Evolutionary conservation across 2,888 invertebrate species (phyloP).

Genomic region (Bhutanitis thaidina): DNA sequence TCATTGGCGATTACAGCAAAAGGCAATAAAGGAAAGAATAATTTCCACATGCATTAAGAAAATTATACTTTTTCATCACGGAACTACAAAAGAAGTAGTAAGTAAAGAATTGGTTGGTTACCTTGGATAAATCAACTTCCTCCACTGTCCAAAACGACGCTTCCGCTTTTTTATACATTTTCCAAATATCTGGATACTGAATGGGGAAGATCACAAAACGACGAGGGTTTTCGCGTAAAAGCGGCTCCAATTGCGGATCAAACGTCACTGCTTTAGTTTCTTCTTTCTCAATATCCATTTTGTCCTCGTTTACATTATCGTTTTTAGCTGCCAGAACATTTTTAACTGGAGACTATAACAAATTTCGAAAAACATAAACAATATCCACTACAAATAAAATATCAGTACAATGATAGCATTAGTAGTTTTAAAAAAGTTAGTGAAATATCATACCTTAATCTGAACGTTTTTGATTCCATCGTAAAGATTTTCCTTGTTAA

Average conservation of each 20-base stretch:
- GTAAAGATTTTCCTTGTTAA: slow-evolving; percentile 65
- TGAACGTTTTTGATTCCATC: slow-evolving; percentile 60
- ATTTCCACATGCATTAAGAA: too few species aligned
- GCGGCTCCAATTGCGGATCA: slow-evolving; percentile 89
- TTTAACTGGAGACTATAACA: slow-evolving; percentile 63
- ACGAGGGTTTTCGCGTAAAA: slow-evolving; percentile 93
- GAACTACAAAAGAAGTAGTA: neutral
- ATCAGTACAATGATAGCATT: neutral
- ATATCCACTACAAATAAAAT: neutral
- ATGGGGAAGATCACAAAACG: slow-evolving; percentile 98
- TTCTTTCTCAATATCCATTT: slow-evolving; percentile 59
- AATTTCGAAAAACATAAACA: slow-evolving; percentile 15
- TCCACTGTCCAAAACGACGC: slow-evolving; percentile 99
- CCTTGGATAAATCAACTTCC: slow-evolving; percentile 96
- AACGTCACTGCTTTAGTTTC: slow-evolving; percentile 54
- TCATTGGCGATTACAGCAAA: neutral
- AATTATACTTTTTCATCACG: too few species aligned
- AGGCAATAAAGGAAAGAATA: too few species aligned
- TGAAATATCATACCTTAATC: slow-evolving; percentile 59
- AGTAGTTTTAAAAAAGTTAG: neutral
- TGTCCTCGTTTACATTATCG: slow-evolving; percentile 41
- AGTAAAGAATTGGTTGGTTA: slow-evolving; percentile 34
- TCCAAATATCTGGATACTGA: slow-evolving; percentile 97
- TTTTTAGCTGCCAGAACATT: slow-evolving; percentile 52
- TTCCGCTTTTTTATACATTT: slow-evolving; percentile 99